These are phyloP conservation scores for Perca schrenkii DNA, from an alignment of 2,113 vertebrate genomes.

Conservation along the genomic window DNA sequence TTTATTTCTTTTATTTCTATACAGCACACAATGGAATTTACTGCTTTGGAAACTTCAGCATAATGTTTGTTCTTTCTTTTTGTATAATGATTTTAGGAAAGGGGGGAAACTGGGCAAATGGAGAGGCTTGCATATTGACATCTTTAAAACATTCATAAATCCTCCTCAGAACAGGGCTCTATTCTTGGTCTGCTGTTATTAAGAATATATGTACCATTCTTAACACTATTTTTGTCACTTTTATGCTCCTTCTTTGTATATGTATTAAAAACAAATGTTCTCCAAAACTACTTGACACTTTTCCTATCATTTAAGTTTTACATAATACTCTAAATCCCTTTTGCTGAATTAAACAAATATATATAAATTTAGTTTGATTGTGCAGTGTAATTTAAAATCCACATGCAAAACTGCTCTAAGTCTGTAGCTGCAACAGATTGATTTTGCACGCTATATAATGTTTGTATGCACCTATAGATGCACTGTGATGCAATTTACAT, in stretches of 20 bases:
- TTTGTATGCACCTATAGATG: too few species aligned
- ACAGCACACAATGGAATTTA: not conserved
- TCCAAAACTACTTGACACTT: not conserved
- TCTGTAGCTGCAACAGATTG: not conserved
- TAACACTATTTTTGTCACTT: not conserved
- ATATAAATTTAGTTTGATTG: too few species aligned
- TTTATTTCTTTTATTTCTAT: slow-evolving; percentile 37
- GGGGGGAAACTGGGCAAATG: too few species aligned
- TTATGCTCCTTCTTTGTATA: too few species aligned
- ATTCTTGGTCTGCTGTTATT: not conserved
- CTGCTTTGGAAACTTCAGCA: not conserved
- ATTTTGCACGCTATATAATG: not conserved
- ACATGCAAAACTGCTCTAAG: not conserved
- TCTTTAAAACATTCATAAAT: slow-evolving; percentile 1
- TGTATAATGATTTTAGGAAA: not conserved
- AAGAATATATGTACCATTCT: not conserved
- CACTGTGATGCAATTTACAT: not conserved
- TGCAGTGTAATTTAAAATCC: too few species aligned
- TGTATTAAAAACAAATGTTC: too few species aligned
- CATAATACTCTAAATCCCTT: too few species aligned
- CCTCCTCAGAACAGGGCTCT: not conserved
- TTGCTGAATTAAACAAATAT: too few species aligned
- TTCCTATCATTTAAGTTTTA: too few species aligned
- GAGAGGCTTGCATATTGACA: not conserved
- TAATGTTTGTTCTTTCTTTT: not conserved